Base-by-base conservation (phyloP, 2,888 invertebrate genomes). In the Agrilus cyanescens region DNA sequence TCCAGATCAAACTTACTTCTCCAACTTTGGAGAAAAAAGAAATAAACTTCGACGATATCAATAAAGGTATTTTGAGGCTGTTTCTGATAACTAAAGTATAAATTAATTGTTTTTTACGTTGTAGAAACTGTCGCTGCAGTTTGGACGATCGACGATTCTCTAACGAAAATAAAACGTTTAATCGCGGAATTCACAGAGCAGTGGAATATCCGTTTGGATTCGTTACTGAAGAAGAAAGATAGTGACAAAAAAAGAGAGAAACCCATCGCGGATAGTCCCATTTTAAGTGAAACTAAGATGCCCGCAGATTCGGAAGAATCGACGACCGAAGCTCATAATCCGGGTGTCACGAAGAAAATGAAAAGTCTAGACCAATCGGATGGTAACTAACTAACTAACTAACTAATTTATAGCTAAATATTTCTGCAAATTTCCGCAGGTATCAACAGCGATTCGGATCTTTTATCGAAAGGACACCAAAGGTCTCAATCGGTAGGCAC, bases 1-100 rank as follows among this genome's bases (percentile, higher is more conserved):
- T 88, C 42, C 88, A 90, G 57, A 61, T 85, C 20, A 81, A 82
- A 45, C 66, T 86, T 31, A 82, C 83, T 0, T 78, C 82, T 0
- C 76, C 80, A 2, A 73, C 73, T 1, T 63, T 80, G 4, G 76
- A 78, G 50, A 71, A 69, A 41, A 72, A 73, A 37, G 61, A 61
- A 31, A 58, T 45, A 14, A 42, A 57, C 37, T 63, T 63, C 45
- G 51, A 54, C 14, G 53, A 57, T 41, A 25, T 34, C 16, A 44
- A 37, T 44, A 50, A 51, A 53, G 57, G 59, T 59, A 48, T 45
- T n/a, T n/a, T n/a, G 15, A 34, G 15, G 16, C 16, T 18, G 18
- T 41, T 32, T 8, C 18, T 32, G 4, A 33, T 32, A 16, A 42
- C 6, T 3, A 12, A 13, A 8, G 31, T 34, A 12, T 18, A 14